Conservation (phyloP, 1,140 invertebrate species). For the Lucilia sericata region DNA sequence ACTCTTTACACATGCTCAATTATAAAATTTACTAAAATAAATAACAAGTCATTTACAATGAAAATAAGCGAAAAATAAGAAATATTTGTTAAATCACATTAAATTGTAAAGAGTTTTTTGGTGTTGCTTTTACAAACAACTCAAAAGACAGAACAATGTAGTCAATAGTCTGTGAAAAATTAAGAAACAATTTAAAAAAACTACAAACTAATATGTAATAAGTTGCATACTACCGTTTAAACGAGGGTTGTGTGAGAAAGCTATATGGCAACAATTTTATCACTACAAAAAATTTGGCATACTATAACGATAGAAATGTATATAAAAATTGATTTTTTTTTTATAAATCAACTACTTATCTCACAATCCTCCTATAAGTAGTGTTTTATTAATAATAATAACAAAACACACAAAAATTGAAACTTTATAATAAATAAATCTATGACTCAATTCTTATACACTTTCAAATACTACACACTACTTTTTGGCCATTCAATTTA, state of each 20-base stretch:
- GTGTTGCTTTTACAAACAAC: too few species aligned
- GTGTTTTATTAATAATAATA: neutral
- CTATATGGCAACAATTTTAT: too few species aligned
- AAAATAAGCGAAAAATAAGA: neutral
- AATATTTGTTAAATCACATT: neutral
- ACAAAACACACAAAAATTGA: neutral
- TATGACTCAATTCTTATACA: neutral
- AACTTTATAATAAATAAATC: neutral
- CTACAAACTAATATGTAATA: neutral
- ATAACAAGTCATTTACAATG: constrained; percentile 3
- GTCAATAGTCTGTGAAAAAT: neutral
- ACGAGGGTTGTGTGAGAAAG: neutral
- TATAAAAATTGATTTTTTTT: too few species aligned
- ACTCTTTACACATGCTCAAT: too few species aligned
- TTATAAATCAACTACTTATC: neutral
- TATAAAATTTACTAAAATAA: neutral
- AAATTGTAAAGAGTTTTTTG: neutral
- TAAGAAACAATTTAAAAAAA: neutral
- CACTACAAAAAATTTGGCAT: too few species aligned
- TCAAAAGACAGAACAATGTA: neutral
- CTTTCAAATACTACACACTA: neutral
- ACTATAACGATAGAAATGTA: too few species aligned
- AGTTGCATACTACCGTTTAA: neutral
- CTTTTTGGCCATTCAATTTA: neutral
- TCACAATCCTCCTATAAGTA: neutral